phyloP scores from a whole-genome alignment of 2,113 vertebrate species.

The Petaurus breviceps region DNA sequence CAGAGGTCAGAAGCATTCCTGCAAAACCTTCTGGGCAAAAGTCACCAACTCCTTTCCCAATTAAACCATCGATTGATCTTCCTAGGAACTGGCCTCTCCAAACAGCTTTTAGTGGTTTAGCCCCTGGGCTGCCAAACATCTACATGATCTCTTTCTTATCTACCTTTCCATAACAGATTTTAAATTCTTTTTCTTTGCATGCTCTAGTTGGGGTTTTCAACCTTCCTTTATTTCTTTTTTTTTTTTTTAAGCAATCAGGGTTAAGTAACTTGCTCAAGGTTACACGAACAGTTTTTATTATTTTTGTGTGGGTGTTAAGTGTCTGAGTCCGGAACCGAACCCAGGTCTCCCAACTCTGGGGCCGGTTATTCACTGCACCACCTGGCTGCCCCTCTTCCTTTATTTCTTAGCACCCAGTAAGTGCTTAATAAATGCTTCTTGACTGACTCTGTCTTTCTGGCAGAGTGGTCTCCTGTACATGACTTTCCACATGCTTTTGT shows the following conservation, averaged over 20 bases:
- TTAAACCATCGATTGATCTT: not conserved
- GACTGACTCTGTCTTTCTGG: not conserved
- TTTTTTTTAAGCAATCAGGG: no score
- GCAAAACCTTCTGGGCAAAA: not conserved
- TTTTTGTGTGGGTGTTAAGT: no score
- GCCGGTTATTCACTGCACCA: no score
- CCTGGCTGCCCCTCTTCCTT: no score
- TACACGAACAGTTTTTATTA: no score
- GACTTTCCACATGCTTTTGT: not conserved
- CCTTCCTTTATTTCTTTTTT: not conserved
- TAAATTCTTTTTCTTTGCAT: not conserved
- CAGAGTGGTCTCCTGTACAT: not conserved
- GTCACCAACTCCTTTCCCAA: not conserved
- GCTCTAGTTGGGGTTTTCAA: not conserved
- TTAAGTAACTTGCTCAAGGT: no score
- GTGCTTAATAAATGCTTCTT: not conserved
- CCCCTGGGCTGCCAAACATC: not conserved
- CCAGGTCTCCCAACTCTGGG: no score
- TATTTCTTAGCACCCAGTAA: not conserved
- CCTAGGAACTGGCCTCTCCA: no score
- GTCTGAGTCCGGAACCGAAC: no score
- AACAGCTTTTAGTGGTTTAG: not conserved
- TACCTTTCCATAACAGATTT: not conserved
- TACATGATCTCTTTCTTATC: no score
- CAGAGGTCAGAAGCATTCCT: not conserved